A percentile compares a stretch with the other conserved stretches of the same genome.
These are phyloP conservation scores for Hippocampus zosterae DNA, from an alignment of 2,113 vertebrate genomes.

Conservation along the genomic window DNA sequence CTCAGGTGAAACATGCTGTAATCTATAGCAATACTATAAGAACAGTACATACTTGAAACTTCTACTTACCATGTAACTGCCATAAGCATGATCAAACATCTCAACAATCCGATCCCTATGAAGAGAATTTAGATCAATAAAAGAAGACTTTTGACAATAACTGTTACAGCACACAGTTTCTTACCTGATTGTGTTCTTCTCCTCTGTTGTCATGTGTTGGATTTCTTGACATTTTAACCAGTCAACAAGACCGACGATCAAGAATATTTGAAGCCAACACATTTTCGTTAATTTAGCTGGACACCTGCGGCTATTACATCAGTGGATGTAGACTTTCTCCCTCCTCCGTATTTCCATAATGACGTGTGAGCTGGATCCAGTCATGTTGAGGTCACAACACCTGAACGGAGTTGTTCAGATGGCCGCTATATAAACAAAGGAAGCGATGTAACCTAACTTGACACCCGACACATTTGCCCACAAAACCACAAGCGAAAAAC, in stretches of 20 bases:
- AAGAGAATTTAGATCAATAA: not conserved
- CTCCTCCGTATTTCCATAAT: constrained; percentile 9
- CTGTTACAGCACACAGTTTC: not conserved
- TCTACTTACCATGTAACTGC: constrained; percentile 78
- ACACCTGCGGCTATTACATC: constrained; percentile 3
- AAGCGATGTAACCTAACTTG: not conserved
- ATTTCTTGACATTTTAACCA: constrained; percentile 58
- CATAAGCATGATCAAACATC: constrained; percentile 81
- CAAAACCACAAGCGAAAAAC: not conserved
- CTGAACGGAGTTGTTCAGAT: not conserved
- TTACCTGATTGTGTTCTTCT: constrained; percentile 72
- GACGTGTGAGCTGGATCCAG: not conserved
- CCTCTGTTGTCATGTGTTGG: constrained; percentile 69
- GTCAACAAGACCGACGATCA: constrained; percentile 47
- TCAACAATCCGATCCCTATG: constrained; percentile 75
- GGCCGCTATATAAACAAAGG: constrained; percentile 1
- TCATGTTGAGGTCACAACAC: not conserved
- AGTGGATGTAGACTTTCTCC: constrained; percentile 27
- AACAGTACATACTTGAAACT: not conserved
- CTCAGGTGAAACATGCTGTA: too few species aligned
- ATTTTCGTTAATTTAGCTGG: constrained; percentile 7
- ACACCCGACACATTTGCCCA: not conserved
- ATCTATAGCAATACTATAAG: too few species aligned
- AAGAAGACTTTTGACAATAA: not conserved
- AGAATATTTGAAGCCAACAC: constrained; percentile 30